Evolutionary conservation across 2,113 vertebrate genomes (phyloP), one percentile per base, ranked within the genome.

Genomic region (Passer montanus): DNA sequence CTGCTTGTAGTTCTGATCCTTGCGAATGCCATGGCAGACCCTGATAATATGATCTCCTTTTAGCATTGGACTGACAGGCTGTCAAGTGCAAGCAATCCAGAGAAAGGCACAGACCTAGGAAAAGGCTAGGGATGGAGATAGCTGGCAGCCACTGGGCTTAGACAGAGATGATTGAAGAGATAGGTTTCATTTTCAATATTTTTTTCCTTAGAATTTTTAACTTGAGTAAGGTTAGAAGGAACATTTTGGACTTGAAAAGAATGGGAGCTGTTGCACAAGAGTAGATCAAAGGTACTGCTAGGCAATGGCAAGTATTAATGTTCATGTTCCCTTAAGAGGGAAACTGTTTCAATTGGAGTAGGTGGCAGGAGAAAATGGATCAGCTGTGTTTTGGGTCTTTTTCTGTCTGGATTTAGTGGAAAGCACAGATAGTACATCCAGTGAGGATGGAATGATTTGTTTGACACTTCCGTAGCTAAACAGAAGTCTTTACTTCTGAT

Each of bases 281-380:
- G 63, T 33, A 18, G n/a, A 46, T 74, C 55, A 44, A 67, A 88
- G 64, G 35, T 74, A 15, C 26, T 76, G 60, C 58, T 68, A 76
- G 68, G 80, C 59, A 81, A 43, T 88, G 67, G 64, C 50, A 90
- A 90, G 52, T 83, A 30, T 52, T 84, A 90, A 67, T 77, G 90
- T 19, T 78, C 44, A 1, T 74, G 56, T 37, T 89, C 33, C 60
- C 59, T 89, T 84, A 81, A 90, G 91, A 95, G 50, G 73, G 33
- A 89, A 87, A 81, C 44, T 10, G 8, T 79, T 96, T 93, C 24
- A 37, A 22, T 90, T 87, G 49, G 72, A 67, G 94, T 96, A 93
- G 93, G 95, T 93, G 95, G 86, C 86, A 96, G 83, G 59, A 92
- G 81, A 90, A 94, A 94, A 70, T 28, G 89, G 76, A 95, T 96